Percentiles rank a stretch among this genome's conserved stretches.
Conservation (phyloP, 2,113 vertebrate species). For the Numenius arquata region DNA sequence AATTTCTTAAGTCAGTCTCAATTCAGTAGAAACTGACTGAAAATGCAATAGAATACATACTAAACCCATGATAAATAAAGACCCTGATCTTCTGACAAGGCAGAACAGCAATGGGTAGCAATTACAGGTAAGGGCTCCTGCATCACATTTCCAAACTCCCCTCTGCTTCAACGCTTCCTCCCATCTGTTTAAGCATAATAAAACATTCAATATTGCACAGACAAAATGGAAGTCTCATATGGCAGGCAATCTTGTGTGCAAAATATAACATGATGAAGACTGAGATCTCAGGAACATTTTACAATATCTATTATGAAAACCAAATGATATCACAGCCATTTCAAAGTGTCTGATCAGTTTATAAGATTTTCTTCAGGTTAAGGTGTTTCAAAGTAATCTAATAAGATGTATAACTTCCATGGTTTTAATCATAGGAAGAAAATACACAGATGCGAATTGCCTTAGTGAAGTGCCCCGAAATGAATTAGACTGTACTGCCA, state of each 20-base stretch:
- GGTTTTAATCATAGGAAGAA: neutral
- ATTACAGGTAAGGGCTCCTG: neutral
- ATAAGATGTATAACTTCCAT: neutral
- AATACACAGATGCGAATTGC: neutral
- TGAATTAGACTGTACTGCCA: neutral
- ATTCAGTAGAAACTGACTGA: neutral
- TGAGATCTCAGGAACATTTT: neutral
- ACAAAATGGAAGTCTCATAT: neutral
- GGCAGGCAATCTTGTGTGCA: neutral
- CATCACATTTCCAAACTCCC: neutral
- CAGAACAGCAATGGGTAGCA: neutral
- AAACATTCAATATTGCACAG: neutral
- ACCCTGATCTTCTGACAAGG: neutral
- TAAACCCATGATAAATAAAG: neutral
- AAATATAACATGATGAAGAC: neutral
- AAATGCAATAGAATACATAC: neutral
- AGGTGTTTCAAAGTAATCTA: neutral
- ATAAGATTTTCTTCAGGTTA: neutral
- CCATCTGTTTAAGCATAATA: neutral
- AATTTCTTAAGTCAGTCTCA: neutral
- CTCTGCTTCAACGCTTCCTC: neutral
- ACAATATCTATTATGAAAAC: neutral
- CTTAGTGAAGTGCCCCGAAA: neutral
- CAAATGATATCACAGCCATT: neutral
- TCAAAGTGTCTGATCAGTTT: neutral